These are phyloP conservation scores for Trogon surrucura DNA, from an alignment of 2,113 vertebrate species.

Conservation along the genomic window DNA sequence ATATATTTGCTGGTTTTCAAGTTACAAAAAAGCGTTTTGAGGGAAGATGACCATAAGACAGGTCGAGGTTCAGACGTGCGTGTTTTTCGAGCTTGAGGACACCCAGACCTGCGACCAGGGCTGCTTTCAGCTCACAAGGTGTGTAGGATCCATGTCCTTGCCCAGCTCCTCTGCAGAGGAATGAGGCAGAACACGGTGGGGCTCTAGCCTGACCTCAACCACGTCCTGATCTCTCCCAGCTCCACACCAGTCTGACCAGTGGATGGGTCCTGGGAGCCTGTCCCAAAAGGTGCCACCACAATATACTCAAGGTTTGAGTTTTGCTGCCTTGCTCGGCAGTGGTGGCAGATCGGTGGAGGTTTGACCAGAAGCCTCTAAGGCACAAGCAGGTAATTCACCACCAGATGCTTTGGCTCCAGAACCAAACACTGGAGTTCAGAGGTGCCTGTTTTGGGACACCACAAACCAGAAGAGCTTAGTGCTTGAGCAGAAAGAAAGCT, in stretches of 20 bases:
- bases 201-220: not conserved
- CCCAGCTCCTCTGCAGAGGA: not conserved
- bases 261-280: not conserved
- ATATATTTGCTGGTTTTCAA: not conserved
- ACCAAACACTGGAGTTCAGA: not conserved
- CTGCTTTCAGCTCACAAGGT: not conserved
- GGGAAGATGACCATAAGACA: not conserved
- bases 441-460: not conserved
- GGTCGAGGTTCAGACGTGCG: not conserved
- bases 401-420: not conserved
- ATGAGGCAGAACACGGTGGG: not conserved
- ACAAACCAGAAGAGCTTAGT: not conserved
- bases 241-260: rapidly evolving
- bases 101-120: not conserved
- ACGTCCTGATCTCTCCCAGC: not conserved
- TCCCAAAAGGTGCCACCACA: rapidly evolving
- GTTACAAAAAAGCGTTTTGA: not conserved
- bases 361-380: not conserved
- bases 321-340: not conserved
- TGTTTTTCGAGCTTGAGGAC: rapidly evolving
- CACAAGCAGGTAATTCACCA: not conserved
- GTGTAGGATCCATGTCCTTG: rapidly evolving
- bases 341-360: not conserved
- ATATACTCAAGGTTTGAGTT: rapidly evolving
- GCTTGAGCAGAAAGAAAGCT: not conserved